phyloP scores from a whole-genome alignment of 2,888 invertebrate species.

The Deilephila porcellus region DNA sequence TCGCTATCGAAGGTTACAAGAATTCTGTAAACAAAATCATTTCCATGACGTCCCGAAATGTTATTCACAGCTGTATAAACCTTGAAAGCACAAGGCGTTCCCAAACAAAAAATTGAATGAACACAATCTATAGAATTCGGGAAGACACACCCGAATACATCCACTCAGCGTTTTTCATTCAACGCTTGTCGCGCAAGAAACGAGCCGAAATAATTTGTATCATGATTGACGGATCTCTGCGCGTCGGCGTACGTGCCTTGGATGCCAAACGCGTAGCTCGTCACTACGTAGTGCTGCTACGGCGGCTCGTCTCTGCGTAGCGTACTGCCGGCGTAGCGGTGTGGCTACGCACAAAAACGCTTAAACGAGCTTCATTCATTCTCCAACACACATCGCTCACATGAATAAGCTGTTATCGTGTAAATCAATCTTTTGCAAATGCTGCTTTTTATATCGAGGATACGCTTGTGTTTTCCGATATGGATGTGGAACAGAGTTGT shows the following conservation, averaged over 20 bases:
- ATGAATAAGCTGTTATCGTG: conserved; percentile 24
- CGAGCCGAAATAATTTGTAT: conserved; percentile 33
- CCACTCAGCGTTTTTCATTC: conserved; percentile 29
- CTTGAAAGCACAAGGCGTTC: neutral
- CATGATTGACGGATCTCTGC: conserved; percentile 33
- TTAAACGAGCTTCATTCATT: conserved; percentile 27
- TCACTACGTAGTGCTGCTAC: conserved; percentile 29
- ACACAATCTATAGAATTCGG: conserved; percentile 13
- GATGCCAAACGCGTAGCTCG: conserved; percentile 22
- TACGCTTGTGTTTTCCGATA: neutral
- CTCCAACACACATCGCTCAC: conserved; percentile 24
- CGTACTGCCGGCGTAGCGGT: conserved; percentile 6
- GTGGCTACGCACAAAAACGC: conserved; percentile 23
- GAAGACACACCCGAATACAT: conserved; percentile 18
- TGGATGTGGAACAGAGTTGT: neutral
- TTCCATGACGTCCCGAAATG: neutral
- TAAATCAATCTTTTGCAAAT: conserved; percentile 24
- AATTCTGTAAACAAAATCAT: neutral
- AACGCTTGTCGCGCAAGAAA: conserved; percentile 31
- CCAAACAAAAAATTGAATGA: conserved; percentile 23
- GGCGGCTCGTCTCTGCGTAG: neutral
- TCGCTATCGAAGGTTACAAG: neutral
- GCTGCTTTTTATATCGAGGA: conserved; percentile 7
- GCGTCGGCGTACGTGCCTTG: conserved; percentile 29
- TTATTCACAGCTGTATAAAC: conserved; percentile 4